Base-by-base conservation (phyloP, 1,140 invertebrate genomes). In the Pseudomyrmex cubaensis region DNA sequence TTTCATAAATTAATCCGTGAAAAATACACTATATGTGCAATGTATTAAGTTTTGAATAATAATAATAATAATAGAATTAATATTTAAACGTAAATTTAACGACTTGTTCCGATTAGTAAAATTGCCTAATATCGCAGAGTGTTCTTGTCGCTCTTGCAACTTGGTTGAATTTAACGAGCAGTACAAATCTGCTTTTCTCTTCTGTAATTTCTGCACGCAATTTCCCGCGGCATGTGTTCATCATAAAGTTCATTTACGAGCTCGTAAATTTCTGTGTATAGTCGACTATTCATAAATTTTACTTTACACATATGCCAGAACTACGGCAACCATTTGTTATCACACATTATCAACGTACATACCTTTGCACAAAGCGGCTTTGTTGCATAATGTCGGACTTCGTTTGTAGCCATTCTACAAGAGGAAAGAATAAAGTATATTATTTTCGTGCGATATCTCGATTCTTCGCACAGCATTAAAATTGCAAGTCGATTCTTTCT, bases 241-340 rank as follows among this genome's bases (percentile, higher is more conserved):
- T 54, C 20, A 25, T n/a, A 1, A 17, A 64, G 2, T 44, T 48
- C 3, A 4, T 9, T 61, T 4, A n/a, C 13, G 61, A 74, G 13
- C 17, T 74, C 13, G 13, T 59, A 46, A 66, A 48, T 74, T 66
- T 44, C n/a, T 10, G 20, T 22, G 61, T 25, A 61, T 48, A 9
- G 1, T 20, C 46, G 13, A 22, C 2, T 44, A 56, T 17, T 22
- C 17, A 66, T 64, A 64, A 76, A 64, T 76, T 63, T 52, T 63
- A 35, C 8, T 64, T 76, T 64, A 64, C 9, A 35, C 44, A 35
- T 35, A 35, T 35, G 13, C 7, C 17, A 74, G 2, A 25, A 63
- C 5, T 50, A 35, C 22, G 12, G 20, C 22, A 0, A 63, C 15
- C 15, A 12, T 74, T 74, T 1, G 4, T 61, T 63, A 63, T n/a